A percentile compares a stretch with the other conserved stretches of the same genome.
phyloP scores from a whole-genome alignment of 1,140 invertebrate genomes.

The Leptestheria dahalacensis region DNA sequence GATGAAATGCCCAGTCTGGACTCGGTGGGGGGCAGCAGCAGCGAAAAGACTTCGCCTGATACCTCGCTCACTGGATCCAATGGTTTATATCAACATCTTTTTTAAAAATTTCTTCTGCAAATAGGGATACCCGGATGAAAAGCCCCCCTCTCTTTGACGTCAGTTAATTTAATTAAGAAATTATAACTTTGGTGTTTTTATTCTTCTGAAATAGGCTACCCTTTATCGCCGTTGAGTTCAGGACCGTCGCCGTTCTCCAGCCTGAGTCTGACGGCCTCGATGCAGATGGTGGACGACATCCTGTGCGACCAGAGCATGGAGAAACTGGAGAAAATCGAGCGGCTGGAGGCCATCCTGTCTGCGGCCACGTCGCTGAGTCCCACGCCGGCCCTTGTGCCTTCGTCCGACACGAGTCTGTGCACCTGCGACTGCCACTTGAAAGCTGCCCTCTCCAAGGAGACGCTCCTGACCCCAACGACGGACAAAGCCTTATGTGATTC shows the following conservation, averaged over 20 bases:
- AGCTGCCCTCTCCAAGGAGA: neutral
- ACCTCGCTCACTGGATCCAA: conserved; percentile 15
- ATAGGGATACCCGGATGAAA: no score
- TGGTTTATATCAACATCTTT: conserved; percentile 6
- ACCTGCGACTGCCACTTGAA: conserved; percentile 23
- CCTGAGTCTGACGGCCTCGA: conserved; percentile 55
- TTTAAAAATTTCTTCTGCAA: no score
- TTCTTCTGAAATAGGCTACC: conserved; percentile 5
- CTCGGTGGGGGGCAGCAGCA: conserved; percentile 9
- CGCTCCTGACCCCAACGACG: neutral
- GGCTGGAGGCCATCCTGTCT: conserved; percentile 64
- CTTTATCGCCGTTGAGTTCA: conserved; percentile 2
- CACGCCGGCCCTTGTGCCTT: conserved; percentile 9
- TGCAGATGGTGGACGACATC: conserved; percentile 76
- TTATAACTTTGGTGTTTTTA: neutral
- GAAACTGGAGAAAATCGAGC: conserved; percentile 68
- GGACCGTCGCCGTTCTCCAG: conserved; percentile 11
- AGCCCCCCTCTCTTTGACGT: no score
- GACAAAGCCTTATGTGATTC: conserved; percentile 28
- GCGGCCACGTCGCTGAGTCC: conserved; percentile 33
- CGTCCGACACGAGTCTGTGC: conserved; percentile 9
- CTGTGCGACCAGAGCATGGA: conserved; percentile 68
- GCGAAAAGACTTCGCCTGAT: conserved; percentile 17
- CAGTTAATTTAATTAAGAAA: neutral
- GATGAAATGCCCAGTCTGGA: conserved; percentile 15